Evolutionary conservation across 2,113 vertebrate genomes (phyloP), one percentile per base, ranked within the genome.

Genomic region (Entomyzon cyanotis): DNA sequence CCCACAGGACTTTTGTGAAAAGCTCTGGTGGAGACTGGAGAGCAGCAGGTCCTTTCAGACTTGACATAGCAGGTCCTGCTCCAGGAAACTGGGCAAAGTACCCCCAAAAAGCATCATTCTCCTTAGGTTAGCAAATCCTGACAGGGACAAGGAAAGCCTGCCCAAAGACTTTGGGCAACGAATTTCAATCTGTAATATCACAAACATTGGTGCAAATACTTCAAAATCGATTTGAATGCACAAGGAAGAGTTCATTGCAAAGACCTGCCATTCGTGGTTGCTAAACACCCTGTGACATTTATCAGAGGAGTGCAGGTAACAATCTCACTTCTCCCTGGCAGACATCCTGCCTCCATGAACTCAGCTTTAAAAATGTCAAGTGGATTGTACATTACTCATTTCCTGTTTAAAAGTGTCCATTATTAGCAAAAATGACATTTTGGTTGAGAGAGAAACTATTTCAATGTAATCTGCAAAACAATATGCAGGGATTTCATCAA

Each of bases 381-480:
- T 10, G 14, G 20, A 84, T 60, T 79, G 65, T 31, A 58, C 41
- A 14, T 82, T 87, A 73, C 65, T 90, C 37, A 89, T 87, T 96
- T 89, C 83, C 12, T 4, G 30, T 59, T 87, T 87, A 62, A 68
- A 75, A 93, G 33, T 42, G 31, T 58, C 62, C 49, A 69, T 68
- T 91, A 62, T 87, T 91, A 94, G 67, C 53, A 75, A 85, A 87
- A 94, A 84, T 62, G 20, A 60, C 68, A 86, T 91, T 76, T 73
- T 4, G 0, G 49, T 35, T 37, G 53, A 42, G 49, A 74, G 24
- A 81, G 18, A 87, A 95, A 92, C 0, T 0, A 87, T 85, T 84
- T 88, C 67, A 83, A 5, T 83, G 31, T 47, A 82, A 89, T 89
- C 77, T 79, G 55, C 62, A 82, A 82, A 94, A 71, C 31, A 1